Conservation (phyloP, 2,888 invertebrate species). For the Drosophila mimetica region DNA sequence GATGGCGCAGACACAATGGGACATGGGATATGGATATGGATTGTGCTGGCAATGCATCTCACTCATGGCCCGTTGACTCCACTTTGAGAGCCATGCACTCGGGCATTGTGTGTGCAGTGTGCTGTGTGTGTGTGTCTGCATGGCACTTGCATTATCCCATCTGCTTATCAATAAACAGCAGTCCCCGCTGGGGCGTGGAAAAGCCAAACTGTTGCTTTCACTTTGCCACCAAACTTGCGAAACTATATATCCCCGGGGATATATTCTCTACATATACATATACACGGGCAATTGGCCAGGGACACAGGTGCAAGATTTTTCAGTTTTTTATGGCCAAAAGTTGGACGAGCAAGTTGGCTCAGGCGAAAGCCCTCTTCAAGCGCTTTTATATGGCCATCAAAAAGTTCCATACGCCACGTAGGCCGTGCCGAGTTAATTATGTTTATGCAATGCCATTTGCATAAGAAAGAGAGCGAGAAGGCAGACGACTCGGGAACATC, state of each 20-base stretch:
- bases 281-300: constrained; percentile 10
- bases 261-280: background rate
- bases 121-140: constrained; percentile 33
- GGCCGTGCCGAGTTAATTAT: constrained; percentile 65
- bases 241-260: constrained; percentile 20
- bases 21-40: constrained; percentile 52
- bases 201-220: constrained; percentile 65
- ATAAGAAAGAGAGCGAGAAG: constrained; percentile 62
- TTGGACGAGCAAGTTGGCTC: constrained; percentile 49
- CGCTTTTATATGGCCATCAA: constrained; percentile 58
- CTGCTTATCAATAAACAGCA: constrained; percentile 55
- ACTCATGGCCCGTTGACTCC: constrained; percentile 55
- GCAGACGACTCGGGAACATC: constrained; percentile 32
- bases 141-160: constrained; percentile 49
- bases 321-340: constrained; percentile 61
- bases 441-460: constrained; percentile 70
- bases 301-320: constrained; percentile 37
- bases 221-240: constrained; percentile 19
- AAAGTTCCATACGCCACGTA: constrained; percentile 47
- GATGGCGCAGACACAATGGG: constrained; percentile 54
- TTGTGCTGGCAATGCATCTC: constrained; percentile 52
- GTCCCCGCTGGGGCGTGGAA: constrained; percentile 19
- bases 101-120: constrained; percentile 17
- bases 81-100: constrained; percentile 45
- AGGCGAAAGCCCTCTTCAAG: constrained; percentile 45